Conservation (phyloP, 2,888 invertebrate genomes). For the Mythimna pallens region DNA sequence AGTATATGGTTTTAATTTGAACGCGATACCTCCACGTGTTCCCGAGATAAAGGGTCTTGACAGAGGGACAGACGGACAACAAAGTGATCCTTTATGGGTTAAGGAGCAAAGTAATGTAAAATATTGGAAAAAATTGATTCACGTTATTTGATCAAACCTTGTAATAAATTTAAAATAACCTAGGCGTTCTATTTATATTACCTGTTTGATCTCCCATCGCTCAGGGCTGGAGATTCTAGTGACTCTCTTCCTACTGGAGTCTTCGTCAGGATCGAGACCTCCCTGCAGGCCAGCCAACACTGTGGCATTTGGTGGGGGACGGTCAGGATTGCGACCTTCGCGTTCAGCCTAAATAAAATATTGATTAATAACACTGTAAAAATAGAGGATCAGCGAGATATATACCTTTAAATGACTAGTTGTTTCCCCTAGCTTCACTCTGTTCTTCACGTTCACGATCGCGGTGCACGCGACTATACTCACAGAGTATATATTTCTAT, state of each 20-base stretch:
- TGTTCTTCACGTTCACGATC: no score
- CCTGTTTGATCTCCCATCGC: conserved; percentile 99
- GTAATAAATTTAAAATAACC: background rate
- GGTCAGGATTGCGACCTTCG: conserved; percentile 97
- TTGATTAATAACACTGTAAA: background rate
- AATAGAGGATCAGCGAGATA: background rate
- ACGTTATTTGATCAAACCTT: background rate
- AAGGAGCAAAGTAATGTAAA: no score
- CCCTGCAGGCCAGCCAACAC: conserved; percentile 89
- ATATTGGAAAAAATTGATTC: no score
- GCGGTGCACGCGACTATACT: no score
- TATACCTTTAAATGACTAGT: no score
- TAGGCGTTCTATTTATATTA: conserved; percentile 60
- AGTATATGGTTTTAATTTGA: no score
- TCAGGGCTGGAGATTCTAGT: conserved; percentile 99
- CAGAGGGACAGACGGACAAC: no score
- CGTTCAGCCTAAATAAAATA: conserved; percentile 89
- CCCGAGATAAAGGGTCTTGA: no score
- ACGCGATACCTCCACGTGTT: no score
- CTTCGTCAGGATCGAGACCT: conserved; percentile 94
- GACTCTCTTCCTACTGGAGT: conserved; percentile 95
- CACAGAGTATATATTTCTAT: no score
- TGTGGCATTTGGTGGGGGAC: conserved; percentile 93
- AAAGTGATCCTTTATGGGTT: no score
- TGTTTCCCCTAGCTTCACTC: no score